A percentile compares a stretch with the other conserved stretches of the same genome.
phyloP scores from a whole-genome alignment of 2,888 invertebrate genomes.

The Melanchra persicariae region DNA sequence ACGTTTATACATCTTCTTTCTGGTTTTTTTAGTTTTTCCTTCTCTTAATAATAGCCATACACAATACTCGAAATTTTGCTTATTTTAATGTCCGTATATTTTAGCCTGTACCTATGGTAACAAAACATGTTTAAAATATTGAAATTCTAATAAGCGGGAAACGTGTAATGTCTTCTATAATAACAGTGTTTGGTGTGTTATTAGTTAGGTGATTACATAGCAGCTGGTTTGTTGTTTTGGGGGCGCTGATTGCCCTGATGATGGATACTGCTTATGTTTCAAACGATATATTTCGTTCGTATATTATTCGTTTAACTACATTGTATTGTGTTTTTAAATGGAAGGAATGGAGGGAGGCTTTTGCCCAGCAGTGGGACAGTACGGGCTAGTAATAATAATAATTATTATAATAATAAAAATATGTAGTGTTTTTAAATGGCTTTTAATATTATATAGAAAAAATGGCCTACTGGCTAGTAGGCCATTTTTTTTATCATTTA shows the following conservation, averaged over 20 bases:
- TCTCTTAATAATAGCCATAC: no score
- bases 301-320: neutral
- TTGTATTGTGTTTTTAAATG: neutral
- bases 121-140: constrained; percentile 31
- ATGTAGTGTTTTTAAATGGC: no score
- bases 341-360: no score
- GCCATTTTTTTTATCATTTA: neutral
- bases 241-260: constrained; percentile 15
- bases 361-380: no score
- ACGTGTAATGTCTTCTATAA: constrained; percentile 32
- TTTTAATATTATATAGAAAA: no score
- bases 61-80: no score
- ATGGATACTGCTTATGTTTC: constrained; percentile 19
- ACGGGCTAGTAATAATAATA: no score
- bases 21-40: no score
- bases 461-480: no score
- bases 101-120: neutral
- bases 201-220: constrained; percentile 35
- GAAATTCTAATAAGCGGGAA: constrained; percentile 31
- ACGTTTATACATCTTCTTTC: no score
- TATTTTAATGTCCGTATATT: no score
- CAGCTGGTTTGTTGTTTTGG: constrained; percentile 17
- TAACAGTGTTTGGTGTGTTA: constrained; percentile 48
- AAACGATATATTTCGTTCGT: constrained; percentile 20
- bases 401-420: no score